A percentile compares a stretch with the other conserved stretches of the same genome.
Conservation (phyloP, 2,888 invertebrate genomes). For the Urechis unicinctus region DNA sequence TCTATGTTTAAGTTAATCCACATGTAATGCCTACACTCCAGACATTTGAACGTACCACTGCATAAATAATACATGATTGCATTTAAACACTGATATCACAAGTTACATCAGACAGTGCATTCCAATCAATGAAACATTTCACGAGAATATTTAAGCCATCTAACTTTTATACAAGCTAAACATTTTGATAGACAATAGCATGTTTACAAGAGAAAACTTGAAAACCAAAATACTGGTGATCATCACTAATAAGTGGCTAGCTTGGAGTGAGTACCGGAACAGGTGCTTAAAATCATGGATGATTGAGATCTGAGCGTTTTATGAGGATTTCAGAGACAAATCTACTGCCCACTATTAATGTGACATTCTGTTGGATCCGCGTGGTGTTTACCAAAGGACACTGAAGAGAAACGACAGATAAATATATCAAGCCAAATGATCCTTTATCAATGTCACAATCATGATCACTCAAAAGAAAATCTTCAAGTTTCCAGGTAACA, state of each 20-base stretch:
- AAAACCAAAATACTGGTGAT: neutral
- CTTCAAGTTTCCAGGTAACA: neutral
- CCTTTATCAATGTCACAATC: too few species aligned
- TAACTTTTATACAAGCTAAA: too few species aligned
- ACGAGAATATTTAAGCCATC: too few species aligned
- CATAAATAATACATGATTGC: too few species aligned
- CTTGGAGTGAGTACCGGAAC: too few species aligned
- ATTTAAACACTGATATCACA: too few species aligned
- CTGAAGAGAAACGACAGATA: neutral
- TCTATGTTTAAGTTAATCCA: neutral
- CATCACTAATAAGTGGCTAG: too few species aligned
- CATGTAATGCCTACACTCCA: neutral
- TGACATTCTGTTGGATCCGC: neutral
- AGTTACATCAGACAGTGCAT: too few species aligned
- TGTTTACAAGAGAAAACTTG: neutral
- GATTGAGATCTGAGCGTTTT: neutral
- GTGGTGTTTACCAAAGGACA: neutral
- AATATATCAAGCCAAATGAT: too few species aligned
- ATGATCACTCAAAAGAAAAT: neutral
- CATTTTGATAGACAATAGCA: too few species aligned
- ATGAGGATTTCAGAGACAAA: neutral
- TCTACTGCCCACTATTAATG: neutral
- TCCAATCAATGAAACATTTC: too few species aligned
- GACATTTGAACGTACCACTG: neutral
- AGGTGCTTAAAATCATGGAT: neutral